Base-by-base conservation (phyloP, 2,113 vertebrate species). In the Rhabdornis inornatus region DNA sequence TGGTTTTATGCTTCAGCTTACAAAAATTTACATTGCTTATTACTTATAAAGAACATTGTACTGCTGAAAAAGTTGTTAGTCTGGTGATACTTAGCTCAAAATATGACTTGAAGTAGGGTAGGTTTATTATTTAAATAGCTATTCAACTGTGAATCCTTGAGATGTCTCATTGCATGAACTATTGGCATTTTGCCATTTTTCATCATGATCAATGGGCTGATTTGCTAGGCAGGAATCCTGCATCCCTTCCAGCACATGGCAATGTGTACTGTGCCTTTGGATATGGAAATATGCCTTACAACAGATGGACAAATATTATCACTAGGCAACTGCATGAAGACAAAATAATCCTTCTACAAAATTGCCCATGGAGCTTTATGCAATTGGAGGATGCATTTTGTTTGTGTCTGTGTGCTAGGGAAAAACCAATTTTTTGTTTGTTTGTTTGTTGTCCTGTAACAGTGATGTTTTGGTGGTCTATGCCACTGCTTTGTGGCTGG, bases 121-220 rank as follows among this genome's bases (percentile, higher is more conserved):
- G 72, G 82, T 94, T 96, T 94, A 69, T 78, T 59, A 45, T 87
- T 95, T 61, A 91, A 83, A 82, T 72, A 97, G 39, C 78, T 88
- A 35, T 92, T 96, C 82, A 89, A 78, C 95, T 97, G 88, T 92
- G 94, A 94, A 92, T 56, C 89, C 93, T 94, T n/a, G 52, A 94
- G 90, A 76, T 93, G 83, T 63, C 82, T 97, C 91, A 49, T 91
- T 81, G 70, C 78, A 85, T 23, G 30, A 95, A 53, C 78, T 97
- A 72, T 92, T 97, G 97, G 96, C 85, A 70, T 95, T 95, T 93
- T 97, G 94, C 96, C 97, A 82, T 95, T 87, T 96, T 95, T 93
- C 90, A 96, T 98, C 94, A 92, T 74, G 89, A 91, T 96, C 96
- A 94, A 81, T 21, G n/a, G 56, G 69, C 84, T 95, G 77, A 89